Conservation (phyloP, 2,888 invertebrate genomes). For the Tetheella fluctuosa region DNA sequence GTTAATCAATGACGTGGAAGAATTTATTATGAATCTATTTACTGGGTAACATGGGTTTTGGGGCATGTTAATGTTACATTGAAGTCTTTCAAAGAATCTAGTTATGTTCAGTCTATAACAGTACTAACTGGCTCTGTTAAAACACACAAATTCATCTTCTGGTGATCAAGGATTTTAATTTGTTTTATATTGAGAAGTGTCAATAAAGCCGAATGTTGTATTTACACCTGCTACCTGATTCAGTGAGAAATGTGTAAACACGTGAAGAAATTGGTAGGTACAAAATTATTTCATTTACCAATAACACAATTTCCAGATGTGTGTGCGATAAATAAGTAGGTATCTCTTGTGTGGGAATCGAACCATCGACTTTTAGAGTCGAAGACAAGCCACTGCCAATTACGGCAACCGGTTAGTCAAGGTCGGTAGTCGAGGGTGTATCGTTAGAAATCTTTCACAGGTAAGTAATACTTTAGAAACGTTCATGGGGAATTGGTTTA, state of each 20-base stretch:
- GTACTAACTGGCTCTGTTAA: too few species aligned
- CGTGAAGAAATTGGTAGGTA: too few species aligned
- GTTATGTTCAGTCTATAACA: too few species aligned
- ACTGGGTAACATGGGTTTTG: not conserved
- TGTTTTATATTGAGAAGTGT: too few species aligned
- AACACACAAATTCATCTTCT: too few species aligned
- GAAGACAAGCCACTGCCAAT: conserved; percentile 6
- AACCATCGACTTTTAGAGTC: not conserved
- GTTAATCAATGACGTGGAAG: conserved; percentile 7
- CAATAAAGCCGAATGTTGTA: too few species aligned
- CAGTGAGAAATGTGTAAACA: too few species aligned
- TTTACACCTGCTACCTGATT: too few species aligned
- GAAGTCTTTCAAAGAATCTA: not conserved
- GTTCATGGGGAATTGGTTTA: conserved; percentile 5
- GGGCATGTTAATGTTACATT: not conserved
- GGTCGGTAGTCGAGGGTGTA: conserved; percentile 11
- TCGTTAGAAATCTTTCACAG: conserved; percentile 10
- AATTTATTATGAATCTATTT: not conserved
- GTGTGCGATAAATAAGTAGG: not conserved
- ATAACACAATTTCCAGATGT: not conserved
- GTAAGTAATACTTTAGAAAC: not conserved
- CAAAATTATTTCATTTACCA: not conserved
- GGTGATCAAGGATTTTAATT: too few species aligned
- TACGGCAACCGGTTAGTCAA: conserved; percentile 13
- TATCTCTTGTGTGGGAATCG: conserved; percentile 9